Evolutionary conservation across 2,113 vertebrate species (phyloP).

Genomic region (Elephas maximus): DNA sequence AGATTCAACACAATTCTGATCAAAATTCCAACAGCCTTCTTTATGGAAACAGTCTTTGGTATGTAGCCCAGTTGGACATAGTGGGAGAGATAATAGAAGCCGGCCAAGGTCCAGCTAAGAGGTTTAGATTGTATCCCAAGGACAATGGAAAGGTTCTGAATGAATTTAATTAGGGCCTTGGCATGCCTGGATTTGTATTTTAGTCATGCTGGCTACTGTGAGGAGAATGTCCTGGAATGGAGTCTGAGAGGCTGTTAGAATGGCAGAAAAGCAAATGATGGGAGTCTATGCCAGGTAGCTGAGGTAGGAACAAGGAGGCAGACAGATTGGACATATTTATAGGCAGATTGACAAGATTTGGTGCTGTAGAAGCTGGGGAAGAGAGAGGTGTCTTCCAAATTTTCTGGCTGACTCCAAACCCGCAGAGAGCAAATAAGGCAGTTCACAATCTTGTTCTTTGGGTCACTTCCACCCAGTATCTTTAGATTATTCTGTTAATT

Average conservation of each 20-base stretch:
- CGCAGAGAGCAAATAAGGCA: not conserved
- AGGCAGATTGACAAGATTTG: not conserved
- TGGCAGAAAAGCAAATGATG: not conserved
- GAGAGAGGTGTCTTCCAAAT: not conserved
- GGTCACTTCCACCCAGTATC: not conserved
- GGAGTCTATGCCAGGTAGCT: not conserved
- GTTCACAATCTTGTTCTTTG: not conserved
- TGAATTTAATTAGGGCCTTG: not conserved
- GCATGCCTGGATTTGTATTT: not conserved
- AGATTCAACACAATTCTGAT: too few species aligned
- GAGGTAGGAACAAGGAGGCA: not conserved
- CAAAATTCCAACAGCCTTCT: too few species aligned
- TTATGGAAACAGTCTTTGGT: too few species aligned
- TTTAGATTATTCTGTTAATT: not conserved
- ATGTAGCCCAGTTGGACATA: not conserved
- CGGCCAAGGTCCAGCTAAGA: not conserved
- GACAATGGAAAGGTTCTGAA: not conserved
- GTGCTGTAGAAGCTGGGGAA: not conserved
- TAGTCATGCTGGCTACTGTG: not conserved
- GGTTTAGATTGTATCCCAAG: not conserved
- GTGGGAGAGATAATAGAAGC: not conserved
- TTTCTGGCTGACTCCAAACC: not conserved
- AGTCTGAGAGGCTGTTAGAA: not conserved
- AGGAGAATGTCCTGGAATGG: not conserved
- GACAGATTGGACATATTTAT: not conserved